Conservation (phyloP, 2,888 invertebrate genomes). For the Hylaea fasciaria region DNA sequence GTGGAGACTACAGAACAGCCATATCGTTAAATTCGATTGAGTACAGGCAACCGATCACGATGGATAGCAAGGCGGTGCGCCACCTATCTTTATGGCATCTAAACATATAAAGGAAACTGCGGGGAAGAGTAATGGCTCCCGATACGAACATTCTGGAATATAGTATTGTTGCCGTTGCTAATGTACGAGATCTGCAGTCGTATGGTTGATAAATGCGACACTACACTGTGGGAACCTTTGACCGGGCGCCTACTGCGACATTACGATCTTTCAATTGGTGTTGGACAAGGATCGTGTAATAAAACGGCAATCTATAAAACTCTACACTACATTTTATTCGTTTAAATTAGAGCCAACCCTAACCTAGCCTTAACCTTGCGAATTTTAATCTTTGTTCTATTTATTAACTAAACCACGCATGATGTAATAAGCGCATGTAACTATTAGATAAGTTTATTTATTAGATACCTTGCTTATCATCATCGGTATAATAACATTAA, state of each 20-base stretch:
- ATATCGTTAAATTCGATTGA: conserved; percentile 65
- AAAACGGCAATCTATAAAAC: background rate
- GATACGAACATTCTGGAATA: conserved; percentile 76
- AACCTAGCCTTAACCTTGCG: too few relatives aligned
- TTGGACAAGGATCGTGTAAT: background rate
- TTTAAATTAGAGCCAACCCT: too few relatives aligned
- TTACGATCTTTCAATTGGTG: conserved; percentile 53
- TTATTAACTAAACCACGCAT: too few relatives aligned
- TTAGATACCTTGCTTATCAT: too few relatives aligned
- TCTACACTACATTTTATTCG: background rate
- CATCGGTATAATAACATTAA: too few relatives aligned
- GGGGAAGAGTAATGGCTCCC: conserved; percentile 74
- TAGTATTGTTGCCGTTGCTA: conserved; percentile 69
- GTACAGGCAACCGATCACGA: conserved; percentile 69
- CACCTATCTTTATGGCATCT: conserved; percentile 78
- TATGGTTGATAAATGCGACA: conserved; percentile 69
- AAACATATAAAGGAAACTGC: conserved; percentile 76
- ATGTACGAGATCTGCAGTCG: conserved; percentile 61
- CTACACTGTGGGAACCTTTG: conserved; percentile 58
- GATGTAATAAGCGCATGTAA: too few relatives aligned
- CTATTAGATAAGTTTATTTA: too few relatives aligned
- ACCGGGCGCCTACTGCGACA: conserved; percentile 54
- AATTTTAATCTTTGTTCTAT: too few relatives aligned
- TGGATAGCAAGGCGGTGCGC: conserved; percentile 66
- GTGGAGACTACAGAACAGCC: conserved; percentile 51